Evolutionary conservation across 2,888 invertebrate genomes (phyloP), one percentile per base, ranked within the genome.

Genomic region (Cerastis leucographa): DNA sequence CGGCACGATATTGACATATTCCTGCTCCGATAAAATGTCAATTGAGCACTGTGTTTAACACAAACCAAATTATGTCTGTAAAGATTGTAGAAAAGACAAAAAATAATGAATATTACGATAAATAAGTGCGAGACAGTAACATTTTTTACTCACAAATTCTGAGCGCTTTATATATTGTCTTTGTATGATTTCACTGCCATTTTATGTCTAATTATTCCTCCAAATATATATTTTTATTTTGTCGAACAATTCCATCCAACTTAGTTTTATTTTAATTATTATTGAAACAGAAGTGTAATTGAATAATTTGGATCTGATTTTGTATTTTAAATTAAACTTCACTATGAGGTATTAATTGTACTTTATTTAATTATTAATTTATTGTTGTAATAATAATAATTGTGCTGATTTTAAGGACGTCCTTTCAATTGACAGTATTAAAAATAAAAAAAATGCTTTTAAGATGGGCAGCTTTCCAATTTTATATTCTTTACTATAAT

Each of bases 221-320:
- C 4, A 66, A 70, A 54, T 78, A 49, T 66, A 2, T 73, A 75
- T 78, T 81, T n/a, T 72, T 46, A 71, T 61, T 46, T 29, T 56
- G 46, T 74, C 51, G 42, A 74, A 67, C 54, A 75, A 84, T 81
- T 87, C 85, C 87, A 84, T 87, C 84, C 80, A 85, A 25, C 42
- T 0, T 78, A 71, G 64, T 80, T 74, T 73, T 79, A 81, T 78
- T 74, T 73, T 76, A 76, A 76, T 78, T 62, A 69, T 75, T 80
- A 74, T 66, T 19, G 42, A 67, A 77, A 56, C 72, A 65, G 59
- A 64, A 25, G 61, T 72, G 19, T 61, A 61, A 68, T 74, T 65
- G 42, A 73, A 77, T 79, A 66, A 71, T 74, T 78, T 84, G 66
- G 61, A 85, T 79, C 71, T 77, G 66, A 77, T 73, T 65, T 71